Evolutionary conservation across 2,113 vertebrate genomes (phyloP).

Genomic region (Macaca mulatta): DNA sequence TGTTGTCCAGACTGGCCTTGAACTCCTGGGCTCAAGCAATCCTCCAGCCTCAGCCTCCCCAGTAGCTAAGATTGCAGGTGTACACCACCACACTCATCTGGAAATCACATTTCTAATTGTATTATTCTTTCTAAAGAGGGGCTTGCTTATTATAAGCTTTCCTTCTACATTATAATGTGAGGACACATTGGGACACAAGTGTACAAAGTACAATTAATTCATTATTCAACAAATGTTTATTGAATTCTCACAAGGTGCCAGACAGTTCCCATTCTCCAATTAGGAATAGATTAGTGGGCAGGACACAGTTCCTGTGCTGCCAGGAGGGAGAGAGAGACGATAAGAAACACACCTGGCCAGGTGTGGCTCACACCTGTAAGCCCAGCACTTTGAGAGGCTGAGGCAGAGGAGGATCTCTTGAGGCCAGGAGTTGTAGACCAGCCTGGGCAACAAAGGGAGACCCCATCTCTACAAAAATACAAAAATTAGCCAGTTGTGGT

Average conservation of each 20-base stretch:
- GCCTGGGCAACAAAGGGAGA: no score
- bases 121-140: conserved; percentile 1
- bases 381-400: no score
- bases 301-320: not conserved
- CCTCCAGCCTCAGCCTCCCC: not conserved
- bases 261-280: not conserved
- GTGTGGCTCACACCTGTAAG: no score
- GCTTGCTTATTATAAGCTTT: not conserved
- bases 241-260: not conserved
- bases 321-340: not conserved
- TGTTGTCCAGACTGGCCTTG: not conserved
- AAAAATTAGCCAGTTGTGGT: no score
- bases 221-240: not conserved
- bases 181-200: not conserved
- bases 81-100: not conserved
- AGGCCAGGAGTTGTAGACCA: no score
- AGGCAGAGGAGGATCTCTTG: no score
- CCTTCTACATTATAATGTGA: not conserved
- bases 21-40: not conserved
- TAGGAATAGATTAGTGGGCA: not conserved
- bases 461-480: no score
- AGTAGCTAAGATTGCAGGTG: not conserved
- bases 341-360: not conserved
- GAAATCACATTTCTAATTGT: not conserved
- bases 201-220: not conserved